Evolutionary conservation across 2,113 vertebrate genomes (phyloP), one percentile per base, ranked within the genome.

Genomic region (Chamaetylas fuelleborni): DNA sequence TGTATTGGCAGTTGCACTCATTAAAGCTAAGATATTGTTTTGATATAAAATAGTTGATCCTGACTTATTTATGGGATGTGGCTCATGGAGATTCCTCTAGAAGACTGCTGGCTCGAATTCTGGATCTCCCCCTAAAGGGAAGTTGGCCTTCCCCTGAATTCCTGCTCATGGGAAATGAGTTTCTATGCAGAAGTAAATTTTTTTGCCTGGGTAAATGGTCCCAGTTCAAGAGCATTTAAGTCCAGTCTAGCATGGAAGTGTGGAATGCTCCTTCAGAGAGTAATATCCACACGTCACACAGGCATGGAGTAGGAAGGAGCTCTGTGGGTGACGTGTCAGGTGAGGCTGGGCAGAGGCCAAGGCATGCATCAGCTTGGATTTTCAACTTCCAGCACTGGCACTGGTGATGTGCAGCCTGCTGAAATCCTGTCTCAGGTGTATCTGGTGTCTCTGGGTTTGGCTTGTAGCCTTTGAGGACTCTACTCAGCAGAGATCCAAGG

Each of bases 21-120:
- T 97, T 97, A 97, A 97, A 97, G 97, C 96, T 60, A 97, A 97
- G 97, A 96, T 97, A 97, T 76, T 97, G 94, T 97, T 97, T 97
- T 97, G 97, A 96, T 97, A 97, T 96, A 95, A 97, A 97, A 97
- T 97, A 98, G 97, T 96, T 91, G 95, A 97, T 85, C 79, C 90
- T 95, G 97, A 97, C 93, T 97, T 97, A 93, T 96, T 97, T 93
- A 93, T 94, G 88, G 88, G 26, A 71, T 93, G 50, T 38, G 87
- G 58, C 60, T 82, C 28, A 3, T 31, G 36, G 66, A 81, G 72
- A 8, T 85, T 64, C 71, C 73, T 83, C n/a, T 29, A 69, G 69
- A 60, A 96, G 57, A 17, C 17, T 62, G 48, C 42, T 88, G 87
- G 73, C 65, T 71, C 8, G 0, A 4, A 34, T 51, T 34, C 28